A percentile compares a stretch with the other conserved stretches of the same genome.
These are phyloP conservation scores for Premnoplex brunnescens DNA, from an alignment of 2,797 vertebrate genomes.

Conservation along the genomic window DNA sequence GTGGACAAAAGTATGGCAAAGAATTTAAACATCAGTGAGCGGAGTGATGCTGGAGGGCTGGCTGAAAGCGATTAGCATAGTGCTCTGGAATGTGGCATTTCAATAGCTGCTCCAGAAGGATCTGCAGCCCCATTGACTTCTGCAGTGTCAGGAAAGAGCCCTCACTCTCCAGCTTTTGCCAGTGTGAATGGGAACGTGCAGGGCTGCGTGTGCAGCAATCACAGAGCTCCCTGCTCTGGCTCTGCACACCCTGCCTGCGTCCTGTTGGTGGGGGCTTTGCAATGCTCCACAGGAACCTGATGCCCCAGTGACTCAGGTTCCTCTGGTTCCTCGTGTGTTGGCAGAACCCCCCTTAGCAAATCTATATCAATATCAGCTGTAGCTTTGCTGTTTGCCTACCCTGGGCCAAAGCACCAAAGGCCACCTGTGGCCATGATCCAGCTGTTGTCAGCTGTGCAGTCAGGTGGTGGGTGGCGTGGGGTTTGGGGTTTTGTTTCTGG, in stretches of 20 bases:
- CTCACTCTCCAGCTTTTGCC: neutral
- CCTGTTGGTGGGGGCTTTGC: neutral
- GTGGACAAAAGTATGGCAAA: slow-evolving; percentile 34
- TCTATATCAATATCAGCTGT: fast-evolving
- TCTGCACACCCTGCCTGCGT: fast-evolving
- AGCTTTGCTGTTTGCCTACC: neutral
- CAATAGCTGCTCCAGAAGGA: slow-evolving; percentile 41
- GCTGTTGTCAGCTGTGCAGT: neutral
- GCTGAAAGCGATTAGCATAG: slow-evolving; percentile 30
- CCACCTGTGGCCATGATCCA: neutral
- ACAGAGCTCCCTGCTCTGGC: neutral
- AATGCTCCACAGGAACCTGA: neutral
- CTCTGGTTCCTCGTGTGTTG: neutral
- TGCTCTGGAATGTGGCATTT: slow-evolving; percentile 37
- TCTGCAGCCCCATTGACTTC: slow-evolving; percentile 23
- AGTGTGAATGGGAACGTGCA: neutral
- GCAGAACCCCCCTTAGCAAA: neutral
- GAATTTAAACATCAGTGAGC: neutral
- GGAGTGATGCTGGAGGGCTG: slow-evolving; percentile 24
- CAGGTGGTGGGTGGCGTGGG: neutral
- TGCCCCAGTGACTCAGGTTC: neutral
- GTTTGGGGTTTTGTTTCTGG: neutral
- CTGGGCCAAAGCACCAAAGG: neutral
- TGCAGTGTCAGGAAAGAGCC: slow-evolving; percentile 19
- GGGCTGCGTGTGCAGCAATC: fast-evolving